Base-by-base conservation (phyloP, 2,888 invertebrate species). In the Heliconius ethilla region DNA sequence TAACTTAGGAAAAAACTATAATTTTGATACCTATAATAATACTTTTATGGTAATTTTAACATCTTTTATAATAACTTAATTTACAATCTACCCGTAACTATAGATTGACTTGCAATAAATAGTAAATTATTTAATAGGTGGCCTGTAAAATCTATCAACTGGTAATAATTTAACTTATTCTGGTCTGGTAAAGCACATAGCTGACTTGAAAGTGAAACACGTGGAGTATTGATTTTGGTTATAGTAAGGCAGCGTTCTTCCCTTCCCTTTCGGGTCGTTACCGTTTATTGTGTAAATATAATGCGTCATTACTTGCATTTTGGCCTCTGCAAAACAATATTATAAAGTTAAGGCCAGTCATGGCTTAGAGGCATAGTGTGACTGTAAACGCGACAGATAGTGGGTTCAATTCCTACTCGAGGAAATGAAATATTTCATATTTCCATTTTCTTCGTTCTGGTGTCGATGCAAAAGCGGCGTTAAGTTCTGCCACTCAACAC, bases 131-230 rank as follows among this genome's bases (percentile, higher is more conserved):
- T 15, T 63, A 2, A 51, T 13, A 1, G 62, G 0, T 13, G 25
- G 25, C 0, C 25, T 3, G 25, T 18, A 25, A 37, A n/a, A 7
- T 69, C 40, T 15, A 25, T 15, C 40, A 25, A 69, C 69, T 25
- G 69, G 40, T 40, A 69, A 69, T 69, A 40, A 69, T 69, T 45
- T 15, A 69, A 69, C 69, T 69, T 69, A 69, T 45, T 69, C 69
- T 40, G 15, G 69, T 69, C 69, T 69, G 69, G 40, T 25, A 69
- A 25, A 69, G 69, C 66, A 67, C 66, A 37, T 37, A 22, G 66
- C n/a, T 37, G 66, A 33, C 66, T 37, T 67, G 40, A 25, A 69
- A 63, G 27, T 25, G 27, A 13, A 40, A 15, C 69, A 25, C 15
- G 25, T 40, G 25, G 25, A 40, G 40, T 69, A 69, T 69, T 40